Evolutionary conservation across 2,113 vertebrate species (phyloP).

Genomic region (Agelaius tricolor): DNA sequence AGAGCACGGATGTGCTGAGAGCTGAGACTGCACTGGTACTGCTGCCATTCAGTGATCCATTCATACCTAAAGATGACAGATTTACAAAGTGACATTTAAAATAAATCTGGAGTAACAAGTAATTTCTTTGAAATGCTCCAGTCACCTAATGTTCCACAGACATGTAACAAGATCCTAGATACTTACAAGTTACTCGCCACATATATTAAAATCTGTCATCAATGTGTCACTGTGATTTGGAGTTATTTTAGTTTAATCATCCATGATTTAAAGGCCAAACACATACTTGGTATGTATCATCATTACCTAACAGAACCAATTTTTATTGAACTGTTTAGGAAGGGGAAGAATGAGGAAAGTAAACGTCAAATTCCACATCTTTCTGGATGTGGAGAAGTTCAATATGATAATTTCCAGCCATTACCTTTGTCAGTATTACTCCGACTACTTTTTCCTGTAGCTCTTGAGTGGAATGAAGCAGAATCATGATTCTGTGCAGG

Average conservation of each 20-base stretch:
- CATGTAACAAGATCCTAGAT: background rate
- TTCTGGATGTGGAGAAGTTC: background rate
- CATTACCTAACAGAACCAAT: background rate
- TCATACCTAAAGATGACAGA: slow-evolving; percentile 77
- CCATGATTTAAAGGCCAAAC: background rate
- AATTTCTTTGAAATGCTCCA: background rate
- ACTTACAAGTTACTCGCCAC: background rate
- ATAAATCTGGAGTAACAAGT: background rate
- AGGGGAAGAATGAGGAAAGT: background rate
- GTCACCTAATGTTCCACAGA: background rate
- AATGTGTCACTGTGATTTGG: background rate
- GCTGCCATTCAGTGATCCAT: slow-evolving; percentile 85
- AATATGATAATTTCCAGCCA: background rate
- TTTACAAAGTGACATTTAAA: background rate
- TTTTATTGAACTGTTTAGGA: background rate
- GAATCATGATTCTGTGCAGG: slow-evolving; percentile 81
- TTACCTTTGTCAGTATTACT: slow-evolving; percentile 87
- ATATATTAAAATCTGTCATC: background rate
- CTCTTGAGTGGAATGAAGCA: slow-evolving; percentile 77
- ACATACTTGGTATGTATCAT: background rate
- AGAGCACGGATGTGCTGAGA: slow-evolving; percentile 77
- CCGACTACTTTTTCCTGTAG: slow-evolving; percentile 84
- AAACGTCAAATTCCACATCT: background rate
- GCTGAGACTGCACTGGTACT: slow-evolving; percentile 76
- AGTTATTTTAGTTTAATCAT: background rate